A percentile compares a stretch with the other conserved stretches of the same genome.
phyloP scores from a whole-genome alignment of 1,140 invertebrate species.

The Myzus persicae region DNA sequence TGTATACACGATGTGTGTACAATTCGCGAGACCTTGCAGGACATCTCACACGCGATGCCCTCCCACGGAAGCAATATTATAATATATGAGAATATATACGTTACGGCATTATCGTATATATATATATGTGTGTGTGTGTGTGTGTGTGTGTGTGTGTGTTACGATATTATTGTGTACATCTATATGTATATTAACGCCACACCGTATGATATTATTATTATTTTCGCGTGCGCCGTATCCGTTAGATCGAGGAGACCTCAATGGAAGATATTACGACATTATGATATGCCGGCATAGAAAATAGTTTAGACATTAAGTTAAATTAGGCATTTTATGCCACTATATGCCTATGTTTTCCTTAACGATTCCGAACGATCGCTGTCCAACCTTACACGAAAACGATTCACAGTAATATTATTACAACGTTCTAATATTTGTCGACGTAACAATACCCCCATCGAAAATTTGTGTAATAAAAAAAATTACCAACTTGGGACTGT shows the following conservation, averaged over 20 bases:
- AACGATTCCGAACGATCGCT: neutral
- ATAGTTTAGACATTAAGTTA: neutral
- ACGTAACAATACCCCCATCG: neutral
- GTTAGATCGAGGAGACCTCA: neutral
- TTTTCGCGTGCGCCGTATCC: neutral
- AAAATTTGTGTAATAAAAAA: neutral
- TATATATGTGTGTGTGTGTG: too few species aligned
- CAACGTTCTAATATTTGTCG: neutral
- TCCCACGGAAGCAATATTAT: neutral
- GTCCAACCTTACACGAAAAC: neutral
- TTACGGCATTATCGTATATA: neutral
- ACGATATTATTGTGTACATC: too few species aligned
- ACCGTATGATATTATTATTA: neutral
- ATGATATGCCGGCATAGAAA: neutral
- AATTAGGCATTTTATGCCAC: neutral
- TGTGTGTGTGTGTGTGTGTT: too few species aligned
- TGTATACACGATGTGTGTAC: neutral
- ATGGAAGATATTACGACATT: neutral
- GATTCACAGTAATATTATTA: neutral
- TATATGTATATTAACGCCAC: neutral
- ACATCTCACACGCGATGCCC: neutral
- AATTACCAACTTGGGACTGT: too few species aligned
- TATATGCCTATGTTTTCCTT: neutral
- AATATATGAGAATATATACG: neutral
- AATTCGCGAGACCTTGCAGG: neutral